phyloP scores from a whole-genome alignment of 2,797 vertebrate genomes.

The Acropternis orthonyx region DNA sequence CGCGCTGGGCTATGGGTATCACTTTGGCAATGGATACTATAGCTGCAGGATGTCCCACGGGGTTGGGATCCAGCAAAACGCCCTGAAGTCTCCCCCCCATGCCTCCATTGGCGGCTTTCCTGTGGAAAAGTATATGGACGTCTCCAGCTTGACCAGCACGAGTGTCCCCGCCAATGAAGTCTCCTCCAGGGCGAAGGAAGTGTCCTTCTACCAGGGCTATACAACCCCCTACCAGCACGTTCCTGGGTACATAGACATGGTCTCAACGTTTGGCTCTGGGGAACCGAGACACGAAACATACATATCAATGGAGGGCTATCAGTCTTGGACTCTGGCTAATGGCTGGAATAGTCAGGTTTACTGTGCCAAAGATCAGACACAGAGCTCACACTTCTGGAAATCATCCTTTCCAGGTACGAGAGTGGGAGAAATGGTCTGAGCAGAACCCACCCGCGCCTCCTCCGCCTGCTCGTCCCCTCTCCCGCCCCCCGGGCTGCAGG shows the following conservation, averaged over 20 bases:
- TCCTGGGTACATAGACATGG: slow-evolving; percentile 84
- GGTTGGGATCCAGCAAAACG: slow-evolving; percentile 80
- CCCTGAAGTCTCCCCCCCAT: slow-evolving; percentile 79
- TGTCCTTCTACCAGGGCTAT: slow-evolving; percentile 83
- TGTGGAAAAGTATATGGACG: slow-evolving; percentile 84
- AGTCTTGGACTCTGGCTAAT: slow-evolving; percentile 85
- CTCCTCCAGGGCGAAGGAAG: slow-evolving; percentile 79
- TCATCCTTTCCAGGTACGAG: slow-evolving; percentile 83
- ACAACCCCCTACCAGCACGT: slow-evolving; percentile 81
- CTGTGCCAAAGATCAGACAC: slow-evolving; percentile 84
- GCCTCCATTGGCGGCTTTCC: slow-evolving; percentile 80
- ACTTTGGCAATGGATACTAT: slow-evolving; percentile 84
- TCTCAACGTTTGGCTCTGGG: slow-evolving; percentile 79
- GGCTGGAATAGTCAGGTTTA: slow-evolving; percentile 86
- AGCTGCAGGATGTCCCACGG: slow-evolving; percentile 84
- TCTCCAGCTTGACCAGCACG: slow-evolving; percentile 78
- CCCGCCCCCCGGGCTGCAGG: slow-evolving; percentile 10
- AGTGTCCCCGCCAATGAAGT: slow-evolving; percentile 80
- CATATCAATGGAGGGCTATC: slow-evolving; percentile 84
- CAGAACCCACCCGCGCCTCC: neutral
- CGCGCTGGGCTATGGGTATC: slow-evolving; percentile 81
- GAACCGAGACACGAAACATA: slow-evolving; percentile 82
- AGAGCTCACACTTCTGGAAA: slow-evolving; percentile 85
- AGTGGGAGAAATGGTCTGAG: slow-evolving; percentile 5
- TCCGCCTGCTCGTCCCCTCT: slow-evolving; percentile 19